These are phyloP conservation scores for Valencia hispanica DNA, from an alignment of 2,797 vertebrate species.

Conservation along the genomic window DNA sequence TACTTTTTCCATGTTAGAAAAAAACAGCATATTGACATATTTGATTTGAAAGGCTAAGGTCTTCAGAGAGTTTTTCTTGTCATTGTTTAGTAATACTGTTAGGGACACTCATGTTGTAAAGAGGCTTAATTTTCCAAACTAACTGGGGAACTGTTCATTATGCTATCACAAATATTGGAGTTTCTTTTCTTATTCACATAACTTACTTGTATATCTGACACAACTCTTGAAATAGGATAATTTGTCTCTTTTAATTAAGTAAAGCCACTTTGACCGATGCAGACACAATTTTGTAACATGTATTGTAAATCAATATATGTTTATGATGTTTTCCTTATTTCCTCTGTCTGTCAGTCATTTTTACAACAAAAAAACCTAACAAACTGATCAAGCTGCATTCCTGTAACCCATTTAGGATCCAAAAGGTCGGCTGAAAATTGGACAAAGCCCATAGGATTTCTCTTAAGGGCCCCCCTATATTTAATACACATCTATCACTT, in stretches of 20 bases:
- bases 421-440: slow-evolving; percentile 93
- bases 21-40: neutral
- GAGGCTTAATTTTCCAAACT: neutral
- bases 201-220: slow-evolving; percentile 64
- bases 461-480: slow-evolving; percentile 83
- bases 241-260: slow-evolving; percentile 45
- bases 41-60: neutral
- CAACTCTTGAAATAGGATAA: slow-evolving; percentile 33
- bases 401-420: slow-evolving; percentile 89
- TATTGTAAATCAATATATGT: neutral
- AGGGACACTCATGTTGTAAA: neutral
- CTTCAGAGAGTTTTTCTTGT: neutral
- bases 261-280: slow-evolving; percentile 31
- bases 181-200: slow-evolving; percentile 39
- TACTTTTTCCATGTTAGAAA: neutral
- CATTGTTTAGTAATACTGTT: neutral
- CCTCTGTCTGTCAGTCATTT: slow-evolving; percentile 31
- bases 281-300: neutral
- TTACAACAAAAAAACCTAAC: slow-evolving; percentile 85
- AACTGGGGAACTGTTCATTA: neutral
- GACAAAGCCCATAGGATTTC: slow-evolving; percentile 87
- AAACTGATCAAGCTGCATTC: slow-evolving; percentile 85
- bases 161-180: neutral
- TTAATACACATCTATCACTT: slow-evolving; percentile 97
- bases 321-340: neutral